Evolutionary conservation across 1,140 invertebrate genomes (phyloP), one percentile per base, ranked within the genome.

Genomic region (Bilobella aurantiaca): DNA sequence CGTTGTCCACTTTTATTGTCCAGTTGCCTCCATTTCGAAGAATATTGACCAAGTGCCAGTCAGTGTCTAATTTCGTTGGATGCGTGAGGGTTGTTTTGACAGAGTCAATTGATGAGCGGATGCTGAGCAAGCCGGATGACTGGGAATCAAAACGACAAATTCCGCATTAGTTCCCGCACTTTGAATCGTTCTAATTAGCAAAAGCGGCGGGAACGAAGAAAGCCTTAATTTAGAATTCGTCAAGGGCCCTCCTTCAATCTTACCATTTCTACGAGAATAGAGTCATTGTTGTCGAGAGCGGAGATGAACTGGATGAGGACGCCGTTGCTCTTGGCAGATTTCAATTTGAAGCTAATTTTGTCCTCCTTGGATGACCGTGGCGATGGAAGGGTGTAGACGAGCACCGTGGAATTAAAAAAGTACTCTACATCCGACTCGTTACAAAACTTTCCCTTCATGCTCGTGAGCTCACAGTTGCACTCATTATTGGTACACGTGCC

Each of bases 351-450:
- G 49, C 49, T 53, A 53, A 53, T 53, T 23, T 53, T 53, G 23
- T 53, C 49, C 25, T 53, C 49, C 23, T 53, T 53, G 12, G 49
- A 53, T 53, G 49, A 53, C 3, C 49, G 12, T 23, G 49, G 49
- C 5, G 49, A 53, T 23, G 42, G 37, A 8, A 42, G 60, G 16
- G 37, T 32, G 16, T 58, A 46, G 62, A 34, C 58, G 29, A 53
- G 57, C 59, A 34, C 64, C 18, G 53, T 42, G 14, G 63, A 28
- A 69, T 58, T 68, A 27, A 21, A 61, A 32, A 32, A 27, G 30
- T 32, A 16, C 3, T 30, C 28, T 18, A 59, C 46, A 29, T 37
- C 34, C 30, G 49, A 53, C 49, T 53, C 49, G 25, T 53, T 53
- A 53, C 49, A 53, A 23, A 16, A 53, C 49, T 53, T 53, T 23